A percentile compares a stretch with the other conserved stretches of the same genome.
Evolutionary conservation across 2,113 vertebrate species (phyloP).

Genomic region (Seriola dumerili): DNA sequence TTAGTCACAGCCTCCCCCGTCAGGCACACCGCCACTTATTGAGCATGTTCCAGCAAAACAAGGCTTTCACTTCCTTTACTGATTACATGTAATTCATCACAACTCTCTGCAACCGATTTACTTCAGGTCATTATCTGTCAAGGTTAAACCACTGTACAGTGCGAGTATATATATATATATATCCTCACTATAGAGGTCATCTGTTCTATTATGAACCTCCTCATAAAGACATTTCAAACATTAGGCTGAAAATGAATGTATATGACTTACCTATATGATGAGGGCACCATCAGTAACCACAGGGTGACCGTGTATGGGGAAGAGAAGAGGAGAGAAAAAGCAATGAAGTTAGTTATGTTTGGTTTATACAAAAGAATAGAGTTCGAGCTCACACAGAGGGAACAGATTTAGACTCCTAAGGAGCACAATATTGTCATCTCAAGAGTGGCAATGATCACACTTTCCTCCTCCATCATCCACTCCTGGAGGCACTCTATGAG

Average conservation of each 20-base stretch:
- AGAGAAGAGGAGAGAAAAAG: conserved; percentile 8
- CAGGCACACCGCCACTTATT: conserved; percentile 55
- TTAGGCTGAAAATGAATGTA: conserved; percentile 20
- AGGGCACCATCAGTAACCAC: conserved; percentile 8
- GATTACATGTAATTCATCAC: conserved; percentile 59
- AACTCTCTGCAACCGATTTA: not conserved
- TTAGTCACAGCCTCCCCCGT: conserved; percentile 45
- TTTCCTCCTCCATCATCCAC: conserved; percentile 53
- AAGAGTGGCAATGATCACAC: conserved; percentile 35
- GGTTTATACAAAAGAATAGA: not conserved
- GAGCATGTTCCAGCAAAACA: conserved; percentile 53
- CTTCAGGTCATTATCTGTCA: conserved; percentile 31
- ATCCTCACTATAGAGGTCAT: conserved; percentile 49
- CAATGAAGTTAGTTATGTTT: conserved; percentile 26
- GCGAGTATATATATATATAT: not conserved
- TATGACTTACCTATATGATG: conserved; percentile 76
- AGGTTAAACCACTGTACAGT: conserved; percentile 46
- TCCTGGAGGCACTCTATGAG: conserved; percentile 39
- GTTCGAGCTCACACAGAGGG: conserved; percentile 5
- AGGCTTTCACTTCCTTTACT: conserved; percentile 34
- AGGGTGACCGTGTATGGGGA: conserved; percentile 27
- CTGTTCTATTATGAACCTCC: conserved; percentile 50
- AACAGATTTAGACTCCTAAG: conserved; percentile 31
- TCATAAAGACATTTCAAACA: conserved; percentile 47
- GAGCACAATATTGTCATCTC: conserved; percentile 28